These are phyloP conservation scores for Atopsyche davidsoni DNA, from an alignment of 1,140 invertebrate genomes.

Conservation along the genomic window DNA sequence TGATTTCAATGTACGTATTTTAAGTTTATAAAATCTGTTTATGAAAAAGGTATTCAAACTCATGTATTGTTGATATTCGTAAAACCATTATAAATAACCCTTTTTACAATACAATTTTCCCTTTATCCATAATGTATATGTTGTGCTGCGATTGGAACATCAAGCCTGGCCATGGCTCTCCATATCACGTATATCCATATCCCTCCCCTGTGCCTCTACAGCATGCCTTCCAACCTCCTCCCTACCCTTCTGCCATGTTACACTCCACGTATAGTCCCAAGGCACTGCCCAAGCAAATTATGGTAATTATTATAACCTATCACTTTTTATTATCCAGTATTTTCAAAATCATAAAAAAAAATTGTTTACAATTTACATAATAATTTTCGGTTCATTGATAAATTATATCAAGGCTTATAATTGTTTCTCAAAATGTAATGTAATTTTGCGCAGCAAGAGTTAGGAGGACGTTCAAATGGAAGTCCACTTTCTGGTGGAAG, in stretches of 20 bases:
- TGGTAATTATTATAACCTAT: slow-evolving; percentile 47
- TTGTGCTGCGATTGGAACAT: slow-evolving; percentile 15
- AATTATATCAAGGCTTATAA: too few species aligned
- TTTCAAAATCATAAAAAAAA: neutral
- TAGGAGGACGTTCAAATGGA: slow-evolving; percentile 35
- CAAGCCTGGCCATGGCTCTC: slow-evolving; percentile 42
- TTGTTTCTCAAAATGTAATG: neutral
- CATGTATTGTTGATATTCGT: too few species aligned
- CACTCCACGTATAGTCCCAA: slow-evolving; percentile 43
- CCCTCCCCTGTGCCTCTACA: slow-evolving; percentile 45
- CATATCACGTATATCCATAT: slow-evolving; percentile 47
- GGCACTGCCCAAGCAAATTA: slow-evolving; percentile 41
- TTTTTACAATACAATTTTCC: too few species aligned
- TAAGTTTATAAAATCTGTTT: too few species aligned
- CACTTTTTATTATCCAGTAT: neutral
- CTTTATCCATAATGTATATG: too few species aligned
- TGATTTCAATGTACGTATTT: too few species aligned
- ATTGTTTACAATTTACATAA: slow-evolving; percentile 1
- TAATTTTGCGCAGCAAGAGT: slow-evolving; percentile 30
- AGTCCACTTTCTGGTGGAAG: slow-evolving; percentile 43
- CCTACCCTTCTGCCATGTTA: slow-evolving; percentile 36
- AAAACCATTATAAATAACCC: too few species aligned
- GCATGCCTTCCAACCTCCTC: slow-evolving; percentile 44
- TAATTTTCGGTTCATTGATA: neutral
- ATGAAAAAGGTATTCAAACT: too few species aligned